These are phyloP conservation scores for Phortica variegata DNA, from an alignment of 1,140 invertebrate genomes.

Conservation along the genomic window DNA sequence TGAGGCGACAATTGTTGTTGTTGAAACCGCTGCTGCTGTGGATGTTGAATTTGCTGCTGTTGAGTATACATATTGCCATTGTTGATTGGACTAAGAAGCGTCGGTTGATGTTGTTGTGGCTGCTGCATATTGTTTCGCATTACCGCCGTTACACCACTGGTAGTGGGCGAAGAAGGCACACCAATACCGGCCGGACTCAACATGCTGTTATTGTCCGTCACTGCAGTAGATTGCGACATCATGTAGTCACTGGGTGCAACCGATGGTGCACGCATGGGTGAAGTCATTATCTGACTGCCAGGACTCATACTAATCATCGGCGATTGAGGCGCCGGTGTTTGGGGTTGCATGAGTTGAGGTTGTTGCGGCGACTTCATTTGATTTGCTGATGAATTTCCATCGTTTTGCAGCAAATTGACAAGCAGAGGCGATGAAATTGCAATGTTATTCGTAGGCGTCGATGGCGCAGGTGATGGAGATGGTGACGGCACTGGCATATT, in stretches of 20 bases:
- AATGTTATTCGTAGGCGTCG: conserved; percentile 44
- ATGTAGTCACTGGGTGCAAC: conserved; percentile 34
- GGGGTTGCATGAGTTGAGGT: conserved; percentile 10
- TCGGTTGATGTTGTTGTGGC: conserved; percentile 39
- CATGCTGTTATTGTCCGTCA: conserved; percentile 27
- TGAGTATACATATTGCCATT: conserved; percentile 36
- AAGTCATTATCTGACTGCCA: conserved; percentile 37
- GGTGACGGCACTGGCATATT: conserved; percentile 27
- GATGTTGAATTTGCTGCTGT: conserved; percentile 41
- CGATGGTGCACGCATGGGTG: conserved; percentile 33
- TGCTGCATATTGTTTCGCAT: conserved; percentile 45
- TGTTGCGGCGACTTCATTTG: conserved; percentile 40
- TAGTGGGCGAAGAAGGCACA: conserved; percentile 40
- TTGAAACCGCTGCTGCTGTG: conserved; percentile 41
- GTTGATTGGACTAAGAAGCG: conserved; percentile 37
- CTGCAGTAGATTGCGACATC: conserved; percentile 21
- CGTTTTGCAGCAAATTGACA: conserved; percentile 88
- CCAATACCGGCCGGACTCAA: conserved; percentile 27
- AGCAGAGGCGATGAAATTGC: conserved; percentile 81
- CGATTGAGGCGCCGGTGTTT: conserved; percentile 29
- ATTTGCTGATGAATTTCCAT: conserved; percentile 60
- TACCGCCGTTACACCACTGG: conserved; percentile 18
- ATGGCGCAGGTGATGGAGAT: conserved; percentile 57
- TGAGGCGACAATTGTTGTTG: conserved; percentile 24
- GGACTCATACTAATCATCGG: conserved; percentile 42